These are phyloP conservation scores for Myrmophylax atrothorax DNA, from an alignment of 2,113 vertebrate species.

Conservation along the genomic window DNA sequence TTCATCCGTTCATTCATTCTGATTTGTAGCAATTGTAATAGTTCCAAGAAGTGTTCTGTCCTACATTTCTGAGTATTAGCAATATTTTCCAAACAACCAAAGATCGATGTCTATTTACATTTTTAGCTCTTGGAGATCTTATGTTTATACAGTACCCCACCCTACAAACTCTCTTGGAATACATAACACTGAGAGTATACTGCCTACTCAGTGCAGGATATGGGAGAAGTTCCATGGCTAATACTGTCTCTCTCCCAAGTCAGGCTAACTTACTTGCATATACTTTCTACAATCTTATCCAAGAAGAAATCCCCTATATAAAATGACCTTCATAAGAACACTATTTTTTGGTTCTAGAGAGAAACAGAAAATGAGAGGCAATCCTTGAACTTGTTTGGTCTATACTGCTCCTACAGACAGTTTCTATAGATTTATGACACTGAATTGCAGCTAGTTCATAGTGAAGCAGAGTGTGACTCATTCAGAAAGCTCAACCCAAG, in stretches of 20 bases:
- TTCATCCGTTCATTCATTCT: not conserved
- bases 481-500: not conserved
- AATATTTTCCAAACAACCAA: constrained; percentile 27
- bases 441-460: not conserved
- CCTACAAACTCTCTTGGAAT: not conserved
- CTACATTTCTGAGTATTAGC: not conserved
- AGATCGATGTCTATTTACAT: not conserved
- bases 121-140: not conserved
- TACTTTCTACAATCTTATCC: not conserved
- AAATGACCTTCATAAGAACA: not conserved
- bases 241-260: not conserved
- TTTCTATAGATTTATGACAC: not conserved
- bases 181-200: not conserved
- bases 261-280: not conserved
- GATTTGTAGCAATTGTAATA: not conserved
- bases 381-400: not conserved
- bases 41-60: not conserved
- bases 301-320: not conserved
- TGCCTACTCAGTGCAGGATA: not conserved
- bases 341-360: not conserved
- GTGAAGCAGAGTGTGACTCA: not conserved
- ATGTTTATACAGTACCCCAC: not conserved
- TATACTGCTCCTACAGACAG: not conserved
- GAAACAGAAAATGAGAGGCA: not conserved
- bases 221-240: not conserved